A percentile compares a stretch with the other conserved stretches of the same genome.
Conservation (phyloP, 2,113 vertebrate species). For the Henicopernis longicauda region DNA sequence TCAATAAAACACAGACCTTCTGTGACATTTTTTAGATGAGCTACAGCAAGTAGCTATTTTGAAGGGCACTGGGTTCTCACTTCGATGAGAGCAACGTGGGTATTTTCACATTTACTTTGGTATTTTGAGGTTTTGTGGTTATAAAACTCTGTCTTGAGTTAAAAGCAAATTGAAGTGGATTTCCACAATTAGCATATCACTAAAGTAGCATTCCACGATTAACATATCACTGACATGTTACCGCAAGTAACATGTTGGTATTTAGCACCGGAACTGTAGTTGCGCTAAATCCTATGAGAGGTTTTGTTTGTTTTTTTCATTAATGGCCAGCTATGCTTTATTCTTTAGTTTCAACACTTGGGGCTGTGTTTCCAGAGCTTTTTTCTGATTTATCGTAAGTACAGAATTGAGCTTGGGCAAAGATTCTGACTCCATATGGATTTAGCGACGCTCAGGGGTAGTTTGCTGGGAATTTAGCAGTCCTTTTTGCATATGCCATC, state of each 20-base stretch:
- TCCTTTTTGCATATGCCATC: not conserved
- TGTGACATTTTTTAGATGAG: not conserved
- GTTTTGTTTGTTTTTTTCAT: not conserved
- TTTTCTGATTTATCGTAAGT: not conserved
- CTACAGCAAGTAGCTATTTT: not conserved
- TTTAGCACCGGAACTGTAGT: not conserved
- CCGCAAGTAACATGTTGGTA: not conserved
- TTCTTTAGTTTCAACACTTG: not conserved
- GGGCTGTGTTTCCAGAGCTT: not conserved
- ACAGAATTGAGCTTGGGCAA: not conserved
- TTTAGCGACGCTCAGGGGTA: not conserved
- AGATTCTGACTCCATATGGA: not conserved
- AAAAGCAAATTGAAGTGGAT: not conserved
- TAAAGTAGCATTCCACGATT: not conserved
- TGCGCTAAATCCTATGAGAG: not conserved
- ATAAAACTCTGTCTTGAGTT: not conserved
- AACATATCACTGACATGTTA: not conserved
- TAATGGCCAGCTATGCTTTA: not conserved
- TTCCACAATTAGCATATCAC: not conserved
- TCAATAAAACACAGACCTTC: not conserved
- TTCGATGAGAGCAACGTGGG: fast-evolving
- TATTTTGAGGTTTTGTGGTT: not conserved
- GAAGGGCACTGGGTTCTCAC: not conserved
- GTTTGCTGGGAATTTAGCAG: not conserved
- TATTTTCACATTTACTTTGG: not conserved